phyloP scores from a whole-genome alignment of 2,888 invertebrate species.

The Gandaritis pyraliata region DNA sequence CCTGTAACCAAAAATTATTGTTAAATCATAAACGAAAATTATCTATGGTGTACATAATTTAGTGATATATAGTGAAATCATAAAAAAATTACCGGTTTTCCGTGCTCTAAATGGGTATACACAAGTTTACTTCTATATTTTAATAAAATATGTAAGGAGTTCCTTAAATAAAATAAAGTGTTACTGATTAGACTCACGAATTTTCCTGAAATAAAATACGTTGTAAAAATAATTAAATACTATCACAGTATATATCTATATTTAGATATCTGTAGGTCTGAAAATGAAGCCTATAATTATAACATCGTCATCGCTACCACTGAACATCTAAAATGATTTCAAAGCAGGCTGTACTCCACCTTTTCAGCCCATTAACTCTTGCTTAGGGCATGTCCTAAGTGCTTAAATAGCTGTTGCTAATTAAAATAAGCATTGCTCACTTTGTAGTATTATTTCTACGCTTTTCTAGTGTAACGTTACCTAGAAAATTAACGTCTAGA shows the following conservation, averaged over 20 bases:
- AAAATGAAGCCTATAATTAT: conserved; percentile 39
- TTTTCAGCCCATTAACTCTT: conserved; percentile 65
- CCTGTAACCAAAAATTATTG: neutral
- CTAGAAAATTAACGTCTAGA: too few species aligned
- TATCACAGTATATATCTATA: too few species aligned
- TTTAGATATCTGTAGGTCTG: neutral
- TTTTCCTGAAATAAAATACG: too few species aligned
- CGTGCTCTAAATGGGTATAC: too few species aligned
- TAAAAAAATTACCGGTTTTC: too few species aligned
- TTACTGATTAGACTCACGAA: too few species aligned
- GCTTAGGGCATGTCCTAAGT: conserved; percentile 61
- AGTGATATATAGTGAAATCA: too few species aligned
- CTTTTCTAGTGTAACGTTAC: neutral
- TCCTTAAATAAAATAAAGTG: too few species aligned
- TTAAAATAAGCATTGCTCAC: conserved; percentile 34
- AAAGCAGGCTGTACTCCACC: conserved; percentile 63
- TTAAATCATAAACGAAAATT: neutral
- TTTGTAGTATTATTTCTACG: conserved; percentile 23
- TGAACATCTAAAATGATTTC: conserved; percentile 63
- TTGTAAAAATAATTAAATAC: too few species aligned
- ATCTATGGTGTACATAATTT: too few species aligned
- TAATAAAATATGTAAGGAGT: too few species aligned
- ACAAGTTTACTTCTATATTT: too few species aligned
- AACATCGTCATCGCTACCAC: conserved; percentile 48
- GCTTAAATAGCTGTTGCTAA: conserved; percentile 42